Evolutionary conservation across 2,113 vertebrate genomes (phyloP), one percentile per base, ranked within the genome.

Genomic region (Melierax canorus): DNA sequence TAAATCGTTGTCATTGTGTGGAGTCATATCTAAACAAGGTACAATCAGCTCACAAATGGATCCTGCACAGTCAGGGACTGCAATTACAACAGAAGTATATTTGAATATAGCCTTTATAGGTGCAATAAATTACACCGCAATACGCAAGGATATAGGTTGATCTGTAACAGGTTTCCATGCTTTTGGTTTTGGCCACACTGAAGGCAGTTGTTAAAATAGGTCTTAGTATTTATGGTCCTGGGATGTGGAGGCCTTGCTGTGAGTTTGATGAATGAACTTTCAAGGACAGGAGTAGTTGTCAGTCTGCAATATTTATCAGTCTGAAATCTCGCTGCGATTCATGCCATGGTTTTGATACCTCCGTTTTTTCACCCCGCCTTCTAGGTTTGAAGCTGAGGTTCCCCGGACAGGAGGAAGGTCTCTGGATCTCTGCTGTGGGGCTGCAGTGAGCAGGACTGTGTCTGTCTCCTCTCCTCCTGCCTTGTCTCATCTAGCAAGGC

Each of bases 261-360:
- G 93, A 94, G 67, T 85, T 85, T 96, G 96, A 97, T 96, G 87
- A 83, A 97, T 96, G 92, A 96, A 96, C 96, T 95, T 94, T 87
- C 96, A 96, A 96, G 94, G 94, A 96, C 92, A 93, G 96, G 90
- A 97, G 96, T 96, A 96, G 96, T 76, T 96, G 94, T 96, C 93
- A 95, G 90, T 71, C 94, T 97, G 94, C 95, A 96, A 95, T 97
- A 97, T 97, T 97, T 95, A 96, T 97, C 92, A 96, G 92, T 72
- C 94, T 96, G 69, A 91, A 94, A 90, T 91, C 87, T 96, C 81
- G 67, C 74, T 58, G 66, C 2, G 1, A 87, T 85, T 94, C 95
- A 56, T 7, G 30, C 48, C 48, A 8, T 8, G 27, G 79, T 80
- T 90, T 79, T 82, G 84, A 75, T 79, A 62, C 69, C 79, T 90